phyloP scores from a whole-genome alignment of 1,140 invertebrate species.

The Pseudachorutes palmiensis region DNA sequence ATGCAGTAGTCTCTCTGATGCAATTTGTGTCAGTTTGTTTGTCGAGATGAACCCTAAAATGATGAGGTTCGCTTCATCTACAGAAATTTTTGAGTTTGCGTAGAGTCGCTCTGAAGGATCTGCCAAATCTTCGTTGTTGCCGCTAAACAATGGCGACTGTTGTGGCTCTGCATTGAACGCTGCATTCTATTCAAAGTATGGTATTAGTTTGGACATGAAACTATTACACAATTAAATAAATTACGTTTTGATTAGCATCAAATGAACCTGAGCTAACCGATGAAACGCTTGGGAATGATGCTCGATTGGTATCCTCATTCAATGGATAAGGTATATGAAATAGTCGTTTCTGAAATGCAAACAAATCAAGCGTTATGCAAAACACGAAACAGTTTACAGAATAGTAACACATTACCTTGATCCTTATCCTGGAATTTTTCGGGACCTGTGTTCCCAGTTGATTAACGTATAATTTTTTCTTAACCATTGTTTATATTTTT shows the following conservation, averaged over 20 bases:
- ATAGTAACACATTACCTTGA: too few relatives aligned
- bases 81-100: background rate
- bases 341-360: too few relatives aligned
- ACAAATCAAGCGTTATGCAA: too few relatives aligned
- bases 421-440: too few relatives aligned
- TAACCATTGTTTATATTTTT: too few relatives aligned
- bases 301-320: too few relatives aligned
- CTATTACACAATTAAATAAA: background rate
- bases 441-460: too few relatives aligned
- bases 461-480: too few relatives aligned
- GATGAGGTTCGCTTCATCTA: background rate
- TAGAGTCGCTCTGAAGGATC: background rate
- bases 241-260: background rate
- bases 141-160: background rate
- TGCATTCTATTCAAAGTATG: background rate
- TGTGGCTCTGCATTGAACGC: background rate
- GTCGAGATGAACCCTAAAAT: background rate
- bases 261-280: background rate
- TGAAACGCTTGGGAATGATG: too few relatives aligned
- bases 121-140: background rate
- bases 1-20: background rate
- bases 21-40: constrained; percentile 15
- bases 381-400: too few relatives aligned
- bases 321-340: too few relatives aligned
- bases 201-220: too few relatives aligned